Conservation (phyloP, 2,113 vertebrate genomes). For the Corydoras maculifer region DNA sequence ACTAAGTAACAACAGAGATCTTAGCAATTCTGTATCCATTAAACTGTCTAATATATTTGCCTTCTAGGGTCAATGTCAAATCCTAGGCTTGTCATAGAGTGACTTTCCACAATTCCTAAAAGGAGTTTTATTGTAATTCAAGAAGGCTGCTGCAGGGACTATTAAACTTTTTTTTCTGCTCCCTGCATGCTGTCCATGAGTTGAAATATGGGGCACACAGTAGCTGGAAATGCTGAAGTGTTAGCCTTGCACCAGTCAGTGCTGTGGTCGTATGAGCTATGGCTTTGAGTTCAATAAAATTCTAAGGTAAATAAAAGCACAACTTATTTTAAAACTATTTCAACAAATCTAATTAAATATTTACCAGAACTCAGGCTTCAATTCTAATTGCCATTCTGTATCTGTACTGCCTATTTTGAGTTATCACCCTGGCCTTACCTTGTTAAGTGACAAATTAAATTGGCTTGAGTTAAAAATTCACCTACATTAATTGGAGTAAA, state of each 20-base stretch:
- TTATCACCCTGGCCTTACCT: too few species aligned
- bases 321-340: conserved; percentile 21
- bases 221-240: conserved; percentile 14
- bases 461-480: too few species aligned
- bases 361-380: too few species aligned
- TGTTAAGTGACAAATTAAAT: too few species aligned
- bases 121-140: background rate
- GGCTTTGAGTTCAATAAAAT: conserved; percentile 29
- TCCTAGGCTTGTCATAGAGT: background rate
- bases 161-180: conserved; percentile 9
- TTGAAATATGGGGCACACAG: conserved; percentile 21
- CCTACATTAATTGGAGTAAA: too few species aligned
- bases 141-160: background rate
- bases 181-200: conserved; percentile 7
- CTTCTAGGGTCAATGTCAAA: too few species aligned
- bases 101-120: background rate
- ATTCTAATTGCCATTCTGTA: background rate
- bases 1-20: background rate
- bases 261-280: conserved; percentile 20
- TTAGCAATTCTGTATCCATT: background rate
- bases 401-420: background rate
- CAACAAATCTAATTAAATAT: too few species aligned
- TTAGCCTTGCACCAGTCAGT: conserved; percentile 13
- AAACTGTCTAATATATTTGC: background rate
- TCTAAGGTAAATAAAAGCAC: background rate